Percentiles rank a stretch among this genome's conserved stretches.
These are phyloP conservation scores for Ispidina lecontei DNA, from an alignment of 2,797 vertebrate species.

Conservation along the genomic window DNA sequence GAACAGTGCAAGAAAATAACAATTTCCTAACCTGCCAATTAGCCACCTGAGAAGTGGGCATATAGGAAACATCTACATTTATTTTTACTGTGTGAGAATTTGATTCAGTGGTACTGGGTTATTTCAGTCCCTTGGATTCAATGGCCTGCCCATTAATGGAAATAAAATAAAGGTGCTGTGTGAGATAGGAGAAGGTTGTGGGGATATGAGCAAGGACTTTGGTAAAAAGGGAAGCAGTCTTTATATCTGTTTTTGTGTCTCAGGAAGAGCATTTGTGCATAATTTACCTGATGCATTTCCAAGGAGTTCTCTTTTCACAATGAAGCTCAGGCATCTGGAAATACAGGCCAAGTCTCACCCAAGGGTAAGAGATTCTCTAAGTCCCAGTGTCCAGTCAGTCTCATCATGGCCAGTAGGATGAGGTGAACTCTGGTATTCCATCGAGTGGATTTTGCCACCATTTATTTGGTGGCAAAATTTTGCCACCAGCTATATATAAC, in stretches of 20 bases:
- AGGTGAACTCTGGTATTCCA: neutral
- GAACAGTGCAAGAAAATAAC: constrained; percentile 32
- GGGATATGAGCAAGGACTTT: neutral
- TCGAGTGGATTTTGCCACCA: neutral
- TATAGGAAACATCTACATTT: constrained; percentile 16
- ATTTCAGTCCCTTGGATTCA: constrained; percentile 24
- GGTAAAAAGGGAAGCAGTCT: neutral
- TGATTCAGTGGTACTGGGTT: neutral
- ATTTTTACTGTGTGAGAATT: neutral
- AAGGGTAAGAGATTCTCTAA: neutral
- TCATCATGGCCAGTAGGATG: neutral
- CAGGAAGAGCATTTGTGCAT: neutral
- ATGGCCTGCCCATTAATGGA: neutral
- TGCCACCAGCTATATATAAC: neutral
- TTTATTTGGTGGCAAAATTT: too few relatives aligned
- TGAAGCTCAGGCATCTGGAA: neutral
- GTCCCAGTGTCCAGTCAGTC: neutral
- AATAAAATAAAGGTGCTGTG: neutral
- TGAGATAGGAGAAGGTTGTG: neutral
- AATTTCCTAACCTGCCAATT: neutral
- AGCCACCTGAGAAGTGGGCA: neutral
- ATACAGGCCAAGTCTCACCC: neutral
- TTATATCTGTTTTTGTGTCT: neutral
- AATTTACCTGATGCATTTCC: neutral
- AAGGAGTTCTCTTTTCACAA: neutral